Percentiles rank a stretch among this genome's conserved stretches.
phyloP scores from a whole-genome alignment of 2,797 vertebrate genomes.

The Champsocephalus esox region DNA sequence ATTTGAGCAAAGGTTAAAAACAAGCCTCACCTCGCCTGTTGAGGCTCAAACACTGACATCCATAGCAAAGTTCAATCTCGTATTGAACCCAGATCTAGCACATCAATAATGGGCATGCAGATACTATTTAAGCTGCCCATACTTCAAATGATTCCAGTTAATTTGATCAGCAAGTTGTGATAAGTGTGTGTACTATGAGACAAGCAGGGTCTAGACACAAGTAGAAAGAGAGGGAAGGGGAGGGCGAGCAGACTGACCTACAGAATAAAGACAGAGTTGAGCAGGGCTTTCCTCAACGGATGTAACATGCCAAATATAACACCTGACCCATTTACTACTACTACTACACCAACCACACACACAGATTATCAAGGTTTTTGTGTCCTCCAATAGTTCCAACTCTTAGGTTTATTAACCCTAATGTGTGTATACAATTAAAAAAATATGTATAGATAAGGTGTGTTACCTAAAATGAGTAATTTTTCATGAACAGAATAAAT shows the following conservation, averaged over 20 bases:
- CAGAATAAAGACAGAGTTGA: too few species aligned
- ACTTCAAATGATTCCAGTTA: background rate
- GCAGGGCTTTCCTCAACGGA: too few species aligned
- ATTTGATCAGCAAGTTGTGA: background rate
- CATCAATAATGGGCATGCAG: background rate
- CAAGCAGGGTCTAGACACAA: background rate
- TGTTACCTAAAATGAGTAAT: too few species aligned
- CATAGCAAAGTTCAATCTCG: too few species aligned
- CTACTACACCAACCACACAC: slow-evolving; percentile 4
- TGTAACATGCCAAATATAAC: slow-evolving; percentile 22
- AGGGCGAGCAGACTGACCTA: too few species aligned
- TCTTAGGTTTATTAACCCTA: background rate
- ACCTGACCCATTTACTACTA: slow-evolving; percentile 69
- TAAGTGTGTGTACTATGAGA: background rate
- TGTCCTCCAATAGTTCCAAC: slow-evolving; percentile 38
- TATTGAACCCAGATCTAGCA: too few species aligned
- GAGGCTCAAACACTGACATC: too few species aligned
- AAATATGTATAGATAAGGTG: too few species aligned
- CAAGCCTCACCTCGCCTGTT: too few species aligned
- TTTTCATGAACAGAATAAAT: too few species aligned
- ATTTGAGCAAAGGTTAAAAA: too few species aligned
- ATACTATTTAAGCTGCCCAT: background rate
- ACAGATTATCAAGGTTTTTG: slow-evolving; percentile 29
- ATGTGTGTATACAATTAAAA: too few species aligned
- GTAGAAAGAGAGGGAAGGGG: background rate